These are phyloP conservation scores for Leptopilina myrica DNA, from an alignment of 2,888 invertebrate genomes.

Conservation along the genomic window DNA sequence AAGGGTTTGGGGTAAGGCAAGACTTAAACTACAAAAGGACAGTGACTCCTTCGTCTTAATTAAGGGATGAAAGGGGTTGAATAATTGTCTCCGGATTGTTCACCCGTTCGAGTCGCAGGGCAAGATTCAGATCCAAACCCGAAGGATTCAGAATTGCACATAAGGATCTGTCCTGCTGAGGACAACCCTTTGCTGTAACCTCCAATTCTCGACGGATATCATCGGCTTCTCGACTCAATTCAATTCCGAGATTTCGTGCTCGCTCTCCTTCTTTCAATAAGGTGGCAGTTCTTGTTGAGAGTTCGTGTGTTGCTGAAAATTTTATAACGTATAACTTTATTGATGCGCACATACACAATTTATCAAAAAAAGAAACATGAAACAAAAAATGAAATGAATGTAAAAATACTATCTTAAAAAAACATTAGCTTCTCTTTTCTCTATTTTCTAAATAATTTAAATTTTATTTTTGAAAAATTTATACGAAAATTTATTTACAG, in stretches of 20 bases:
- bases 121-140: conserved; percentile 84
- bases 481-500: too few species aligned
- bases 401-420: too few species aligned
- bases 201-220: conserved; percentile 81
- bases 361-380: too few species aligned
- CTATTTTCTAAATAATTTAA: too few species aligned
- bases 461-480: too few species aligned
- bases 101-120: conserved; percentile 82
- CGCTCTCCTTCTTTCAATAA: conserved; percentile 79
- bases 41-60: conserved; percentile 45
- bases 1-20: conserved; percentile 15
- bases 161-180: conserved; percentile 83
- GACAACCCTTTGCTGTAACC: conserved; percentile 82
- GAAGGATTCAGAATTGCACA: conserved; percentile 87
- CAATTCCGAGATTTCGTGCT: conserved; percentile 79
- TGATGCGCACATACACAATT: too few species aligned
- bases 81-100: conserved; percentile 59
- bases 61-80: conserved; percentile 49
- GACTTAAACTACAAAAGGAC: conserved; percentile 38
- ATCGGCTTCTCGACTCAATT: conserved; percentile 80
- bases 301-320: conserved; percentile 79
- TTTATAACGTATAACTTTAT: conserved; percentile 21
- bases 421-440: too few species aligned
- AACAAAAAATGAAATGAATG: too few species aligned
- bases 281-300: conserved; percentile 79